Base-by-base conservation (phyloP, 2,888 invertebrate species). In the Blastobasis lacticolella region DNA sequence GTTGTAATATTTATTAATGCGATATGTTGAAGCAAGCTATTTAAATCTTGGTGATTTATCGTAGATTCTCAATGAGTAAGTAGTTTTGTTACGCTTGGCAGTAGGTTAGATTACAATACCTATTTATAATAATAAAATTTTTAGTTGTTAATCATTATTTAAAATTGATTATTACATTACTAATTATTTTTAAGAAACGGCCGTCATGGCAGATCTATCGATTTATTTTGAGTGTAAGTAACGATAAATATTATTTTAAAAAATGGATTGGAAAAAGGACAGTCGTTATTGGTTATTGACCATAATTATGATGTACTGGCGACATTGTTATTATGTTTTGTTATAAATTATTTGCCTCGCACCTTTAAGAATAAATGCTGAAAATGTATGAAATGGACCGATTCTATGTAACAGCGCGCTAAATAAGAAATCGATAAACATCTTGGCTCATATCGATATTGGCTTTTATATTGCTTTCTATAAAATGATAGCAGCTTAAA, bases 31-130 rank as follows among this genome's bases (percentile, higher is more conserved):
- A 64, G 71, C 71, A 67, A 69, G 69, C 71, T 72, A 42, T 62
- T 60, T 59, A 80, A 77, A 75, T 74, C 75, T 76, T 81, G 82
- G 84, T 84, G 82, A 83, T 83, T 78, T 72, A 71, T 68, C 66
- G 58, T 76, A 81, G 77, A 78, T 80, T 84, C 78, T 83, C 78
- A 80, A 74, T 49, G 6, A 47, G 37, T 73, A 67, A 64, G 71
- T 77, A 78, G 73, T 72, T 77, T 74, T 69, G 74, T 79, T 80
- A 81, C 77, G 82, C 79, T 84, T 82, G 67, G 73, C 78, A 71
- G 69, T 81, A 79, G 74, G 61, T 62, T 77, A 80, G 72, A 71
- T 70, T 74, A 70, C 71, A 70, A 73, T 78, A 76, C 75, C 71
- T 68, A 75, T 69, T 6, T 40, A 40, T 40, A 9, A 40, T 8